These are phyloP conservation scores for Argentina silus DNA, from an alignment of 2,797 vertebrate genomes.

Conservation along the genomic window DNA sequence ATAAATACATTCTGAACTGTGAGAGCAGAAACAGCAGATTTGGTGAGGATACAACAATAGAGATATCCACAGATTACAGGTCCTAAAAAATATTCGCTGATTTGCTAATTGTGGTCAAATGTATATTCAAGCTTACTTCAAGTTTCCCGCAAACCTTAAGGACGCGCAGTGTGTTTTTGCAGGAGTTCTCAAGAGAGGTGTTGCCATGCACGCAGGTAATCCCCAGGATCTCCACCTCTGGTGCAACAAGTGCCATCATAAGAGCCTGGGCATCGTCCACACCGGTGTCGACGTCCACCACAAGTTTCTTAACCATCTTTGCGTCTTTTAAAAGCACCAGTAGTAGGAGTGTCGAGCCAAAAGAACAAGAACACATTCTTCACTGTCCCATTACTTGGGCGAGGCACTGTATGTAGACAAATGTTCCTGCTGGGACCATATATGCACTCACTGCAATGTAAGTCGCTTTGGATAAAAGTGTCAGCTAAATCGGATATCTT, in stretches of 20 bases:
- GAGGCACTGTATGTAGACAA: too few relatives aligned
- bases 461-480: too few relatives aligned
- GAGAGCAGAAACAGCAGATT: too few relatives aligned
- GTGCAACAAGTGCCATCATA: constrained; percentile 83
- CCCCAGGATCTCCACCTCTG: constrained; percentile 53
- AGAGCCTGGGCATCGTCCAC: constrained; percentile 77
- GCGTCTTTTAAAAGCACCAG: not conserved
- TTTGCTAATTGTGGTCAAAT: not conserved
- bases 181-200: constrained; percentile 85
- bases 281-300: constrained; percentile 60
- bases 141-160: constrained; percentile 84
- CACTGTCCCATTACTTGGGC: too few relatives aligned
- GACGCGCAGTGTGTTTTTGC: constrained; percentile 87
- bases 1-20: too few relatives aligned
- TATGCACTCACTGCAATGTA: too few relatives aligned
- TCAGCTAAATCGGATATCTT: too few relatives aligned
- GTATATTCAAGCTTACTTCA: constrained; percentile 54
- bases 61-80: too few relatives aligned
- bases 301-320: constrained; percentile 51
- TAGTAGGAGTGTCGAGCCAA: not conserved
- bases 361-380: too few relatives aligned
- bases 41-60: too few relatives aligned
- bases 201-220: constrained; percentile 83
- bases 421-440: too few relatives aligned
- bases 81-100: too few relatives aligned